Percentiles rank a stretch among this genome's conserved stretches.
Evolutionary conservation across 2,888 invertebrate genomes (phyloP).

Genomic region (Disparrhopalites patrizii): DNA sequence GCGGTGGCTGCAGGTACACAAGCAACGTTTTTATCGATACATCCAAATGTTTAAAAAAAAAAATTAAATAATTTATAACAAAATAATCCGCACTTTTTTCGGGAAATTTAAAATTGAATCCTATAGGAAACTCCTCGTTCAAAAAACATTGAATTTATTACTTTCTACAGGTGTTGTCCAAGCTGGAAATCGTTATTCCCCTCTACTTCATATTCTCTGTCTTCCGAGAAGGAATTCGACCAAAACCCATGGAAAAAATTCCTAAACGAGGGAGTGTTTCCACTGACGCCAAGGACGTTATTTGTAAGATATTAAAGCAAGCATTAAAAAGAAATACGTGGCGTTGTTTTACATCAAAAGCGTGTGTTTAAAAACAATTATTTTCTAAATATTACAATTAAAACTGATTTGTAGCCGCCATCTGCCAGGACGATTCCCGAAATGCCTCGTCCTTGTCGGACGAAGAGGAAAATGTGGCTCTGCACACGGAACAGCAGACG

Average conservation of each 20-base stretch:
- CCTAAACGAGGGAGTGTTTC: constrained; percentile 48
- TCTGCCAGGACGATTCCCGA: constrained; percentile 66
- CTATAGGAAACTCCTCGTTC: constrained; percentile 14
- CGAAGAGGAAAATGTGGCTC: constrained; percentile 55
- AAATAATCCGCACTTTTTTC: background rate
- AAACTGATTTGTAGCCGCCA: constrained; percentile 54
- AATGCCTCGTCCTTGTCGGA: constrained; percentile 66
- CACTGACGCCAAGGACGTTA: constrained; percentile 45
- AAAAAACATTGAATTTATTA: too few relatives aligned
- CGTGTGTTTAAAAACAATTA: background rate
- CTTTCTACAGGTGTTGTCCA: constrained; percentile 74
- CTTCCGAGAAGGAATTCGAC: constrained; percentile 80
- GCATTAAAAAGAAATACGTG: too few relatives aligned
- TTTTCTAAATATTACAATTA: constrained; percentile 5
- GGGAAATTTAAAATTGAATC: background rate
- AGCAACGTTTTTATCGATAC: background rate
- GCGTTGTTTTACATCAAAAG: background rate
- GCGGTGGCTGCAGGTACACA: constrained; percentile 79
- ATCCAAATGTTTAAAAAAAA: background rate
- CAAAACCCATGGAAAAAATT: constrained; percentile 39
- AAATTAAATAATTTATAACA: background rate
- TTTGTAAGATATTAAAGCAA: too few relatives aligned
- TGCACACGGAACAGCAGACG: constrained; percentile 65
- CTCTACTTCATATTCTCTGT: constrained; percentile 79
- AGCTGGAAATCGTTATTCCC: constrained; percentile 85